Conservation (phyloP, 2,888 invertebrate genomes). For the Ormia ochracea region DNA sequence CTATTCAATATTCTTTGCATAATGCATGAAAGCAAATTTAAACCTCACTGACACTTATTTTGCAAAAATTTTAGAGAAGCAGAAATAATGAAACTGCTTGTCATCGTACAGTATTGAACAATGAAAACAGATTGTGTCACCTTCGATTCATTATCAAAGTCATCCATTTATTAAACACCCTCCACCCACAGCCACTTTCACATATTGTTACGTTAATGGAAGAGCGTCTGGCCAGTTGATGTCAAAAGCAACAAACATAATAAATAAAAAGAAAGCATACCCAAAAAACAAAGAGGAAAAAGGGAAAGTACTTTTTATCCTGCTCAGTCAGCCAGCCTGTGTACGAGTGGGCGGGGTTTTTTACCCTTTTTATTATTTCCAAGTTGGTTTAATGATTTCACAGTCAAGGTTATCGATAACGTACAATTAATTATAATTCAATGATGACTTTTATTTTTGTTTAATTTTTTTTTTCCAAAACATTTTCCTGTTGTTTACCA, state of each 20-base stretch:
- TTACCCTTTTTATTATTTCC: conserved; percentile 29
- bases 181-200: too few relatives aligned
- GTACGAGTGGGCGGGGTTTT: neutral
- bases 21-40: neutral
- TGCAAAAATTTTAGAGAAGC: neutral
- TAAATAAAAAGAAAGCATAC: neutral
- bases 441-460: conserved; percentile 52
- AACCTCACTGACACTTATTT: neutral
- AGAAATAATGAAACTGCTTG: conserved; percentile 14
- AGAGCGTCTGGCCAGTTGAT: conserved; percentile 25
- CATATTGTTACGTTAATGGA: conserved; percentile 38
- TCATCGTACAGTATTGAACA: conserved; percentile 46
- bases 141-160: conserved; percentile 55
- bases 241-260: conserved; percentile 23
- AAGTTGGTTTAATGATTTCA: conserved; percentile 39
- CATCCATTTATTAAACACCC: conserved; percentile 29
- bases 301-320: conserved; percentile 49
- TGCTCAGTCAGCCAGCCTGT: neutral
- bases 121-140: conserved; percentile 55
- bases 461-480: neutral
- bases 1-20: neutral
- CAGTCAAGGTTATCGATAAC: conserved; percentile 62
- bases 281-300: too few relatives aligned
- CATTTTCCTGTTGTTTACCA: neutral
- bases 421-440: conserved; percentile 62